These are phyloP conservation scores for Cydia fagiglandana DNA, from an alignment of 1,140 invertebrate genomes.

Conservation along the genomic window DNA sequence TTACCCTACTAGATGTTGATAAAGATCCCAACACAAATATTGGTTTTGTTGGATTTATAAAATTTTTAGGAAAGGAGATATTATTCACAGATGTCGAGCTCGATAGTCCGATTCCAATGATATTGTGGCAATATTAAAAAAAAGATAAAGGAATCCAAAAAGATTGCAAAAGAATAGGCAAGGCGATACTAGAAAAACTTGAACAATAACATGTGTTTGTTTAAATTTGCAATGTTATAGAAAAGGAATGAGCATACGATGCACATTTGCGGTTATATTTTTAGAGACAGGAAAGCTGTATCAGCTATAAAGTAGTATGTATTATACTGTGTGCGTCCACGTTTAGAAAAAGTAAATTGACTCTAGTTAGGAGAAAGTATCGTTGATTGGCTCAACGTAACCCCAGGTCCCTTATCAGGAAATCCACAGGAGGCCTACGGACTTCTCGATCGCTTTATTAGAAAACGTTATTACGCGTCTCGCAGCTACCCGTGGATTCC, in stretches of 20 bases:
- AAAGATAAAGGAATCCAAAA: background rate
- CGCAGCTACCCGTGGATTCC: background rate
- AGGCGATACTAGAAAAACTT: background rate
- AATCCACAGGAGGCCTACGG: slow-evolving; percentile 18
- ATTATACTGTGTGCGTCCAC: background rate
- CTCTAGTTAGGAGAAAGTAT: background rate
- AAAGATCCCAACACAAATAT: too few species aligned
- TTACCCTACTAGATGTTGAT: too few species aligned
- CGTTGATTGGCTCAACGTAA: background rate
- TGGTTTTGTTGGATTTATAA: too few species aligned
- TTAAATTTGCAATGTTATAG: background rate
- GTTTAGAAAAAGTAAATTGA: background rate
- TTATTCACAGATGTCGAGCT: too few species aligned
- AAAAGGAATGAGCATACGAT: background rate
- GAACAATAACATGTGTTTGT: background rate
- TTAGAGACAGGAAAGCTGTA: background rate
- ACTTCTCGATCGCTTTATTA: slow-evolving; percentile 17
- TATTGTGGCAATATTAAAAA: background rate
- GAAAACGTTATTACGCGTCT: slow-evolving; percentile 11
- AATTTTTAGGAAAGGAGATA: too few species aligned
- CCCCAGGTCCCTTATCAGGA: slow-evolving; percentile 11
- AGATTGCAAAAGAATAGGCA: background rate
- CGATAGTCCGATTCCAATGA: too few species aligned
- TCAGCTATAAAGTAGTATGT: background rate
- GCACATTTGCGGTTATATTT: background rate